Percentiles rank a stretch among this genome's conserved stretches.
Evolutionary conservation across 1,140 invertebrate species (phyloP).

Genomic region (Wiebesia pumilae): DNA sequence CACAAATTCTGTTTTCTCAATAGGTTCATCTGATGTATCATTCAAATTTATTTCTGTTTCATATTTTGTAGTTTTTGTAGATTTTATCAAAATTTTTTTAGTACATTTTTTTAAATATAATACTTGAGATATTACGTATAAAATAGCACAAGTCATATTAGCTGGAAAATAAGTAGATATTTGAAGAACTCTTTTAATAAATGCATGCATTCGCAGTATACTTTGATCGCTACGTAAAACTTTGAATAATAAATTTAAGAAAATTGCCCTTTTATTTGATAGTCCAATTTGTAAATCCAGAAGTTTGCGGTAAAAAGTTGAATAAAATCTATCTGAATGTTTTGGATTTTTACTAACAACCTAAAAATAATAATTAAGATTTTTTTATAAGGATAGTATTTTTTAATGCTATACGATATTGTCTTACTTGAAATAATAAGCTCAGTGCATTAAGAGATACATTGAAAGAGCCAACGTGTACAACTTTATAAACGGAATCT

Average conservation of each 20-base stretch:
- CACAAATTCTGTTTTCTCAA: constrained; percentile 46
- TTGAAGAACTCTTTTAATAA: constrained; percentile 93
- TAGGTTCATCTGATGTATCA: constrained; percentile 59
- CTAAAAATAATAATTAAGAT: constrained; percentile 61
- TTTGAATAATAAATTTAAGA: constrained; percentile 92
- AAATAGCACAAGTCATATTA: constrained; percentile 80
- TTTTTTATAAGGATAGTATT: background rate
- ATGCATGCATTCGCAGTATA: constrained; percentile 83
- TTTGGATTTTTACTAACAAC: constrained; percentile 64
- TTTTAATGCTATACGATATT: constrained; percentile 12
- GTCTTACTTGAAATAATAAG: constrained; percentile 87
- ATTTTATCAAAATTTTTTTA: constrained; percentile 49
- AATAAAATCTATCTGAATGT: constrained; percentile 84
- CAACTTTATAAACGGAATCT: constrained; percentile 91
- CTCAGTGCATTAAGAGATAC: constrained; percentile 91
- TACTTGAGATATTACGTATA: constrained; percentile 89
- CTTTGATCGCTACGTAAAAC: constrained; percentile 88
- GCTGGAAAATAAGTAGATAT: constrained; percentile 75
- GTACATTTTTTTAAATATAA: constrained; percentile 58
- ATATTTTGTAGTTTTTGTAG: constrained; percentile 32
- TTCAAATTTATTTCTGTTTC: constrained; percentile 67
- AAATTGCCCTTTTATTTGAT: constrained; percentile 85
- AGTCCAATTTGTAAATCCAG: constrained; percentile 84
- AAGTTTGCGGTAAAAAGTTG: constrained; percentile 91
- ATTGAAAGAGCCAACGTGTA: constrained; percentile 89